Evolutionary conservation across 1,140 invertebrate species (phyloP).

Genomic region (Drosophila ananassae): DNA sequence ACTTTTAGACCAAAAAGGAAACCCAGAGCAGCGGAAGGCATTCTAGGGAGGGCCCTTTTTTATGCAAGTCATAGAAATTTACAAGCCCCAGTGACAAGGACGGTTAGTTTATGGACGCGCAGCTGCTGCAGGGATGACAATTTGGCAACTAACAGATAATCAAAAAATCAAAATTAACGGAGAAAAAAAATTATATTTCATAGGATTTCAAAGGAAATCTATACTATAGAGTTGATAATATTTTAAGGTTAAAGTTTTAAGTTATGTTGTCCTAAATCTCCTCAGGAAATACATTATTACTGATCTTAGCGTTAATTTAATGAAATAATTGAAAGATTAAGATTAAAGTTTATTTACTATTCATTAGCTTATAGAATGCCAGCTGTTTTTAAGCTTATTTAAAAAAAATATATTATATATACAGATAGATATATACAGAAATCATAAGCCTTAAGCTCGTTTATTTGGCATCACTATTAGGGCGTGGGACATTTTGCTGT

Average conservation of each 20-base stretch:
- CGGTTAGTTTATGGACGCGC: slow-evolving; percentile 66
- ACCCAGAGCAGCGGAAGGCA: slow-evolving; percentile 67
- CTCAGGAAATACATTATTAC: no score
- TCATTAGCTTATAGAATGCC: no score
- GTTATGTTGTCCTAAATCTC: no score
- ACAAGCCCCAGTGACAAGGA: slow-evolving; percentile 79
- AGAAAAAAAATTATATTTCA: neutral
- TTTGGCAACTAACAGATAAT: slow-evolving; percentile 12
- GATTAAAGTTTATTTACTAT: no score
- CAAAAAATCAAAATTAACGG: neutral
- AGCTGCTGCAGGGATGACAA: slow-evolving; percentile 9
- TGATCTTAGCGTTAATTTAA: no score
- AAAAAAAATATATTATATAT: no score
- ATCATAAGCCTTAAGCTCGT: neutral
- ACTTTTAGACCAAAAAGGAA: slow-evolving; percentile 80
- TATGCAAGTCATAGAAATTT: slow-evolving; percentile 82
- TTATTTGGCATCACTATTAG: slow-evolving; percentile 34
- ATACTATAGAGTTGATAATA: no score
- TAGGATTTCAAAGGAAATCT: neutral
- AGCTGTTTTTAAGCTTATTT: no score
- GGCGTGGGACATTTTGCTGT: slow-evolving; percentile 53
- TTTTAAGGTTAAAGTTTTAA: no score
- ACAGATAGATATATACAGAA: no score
- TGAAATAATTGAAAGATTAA: no score
- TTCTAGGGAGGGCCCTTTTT: slow-evolving; percentile 69